phyloP scores from a whole-genome alignment of 2,113 vertebrate genomes.

The Poeciliopsis retropinna region DNA sequence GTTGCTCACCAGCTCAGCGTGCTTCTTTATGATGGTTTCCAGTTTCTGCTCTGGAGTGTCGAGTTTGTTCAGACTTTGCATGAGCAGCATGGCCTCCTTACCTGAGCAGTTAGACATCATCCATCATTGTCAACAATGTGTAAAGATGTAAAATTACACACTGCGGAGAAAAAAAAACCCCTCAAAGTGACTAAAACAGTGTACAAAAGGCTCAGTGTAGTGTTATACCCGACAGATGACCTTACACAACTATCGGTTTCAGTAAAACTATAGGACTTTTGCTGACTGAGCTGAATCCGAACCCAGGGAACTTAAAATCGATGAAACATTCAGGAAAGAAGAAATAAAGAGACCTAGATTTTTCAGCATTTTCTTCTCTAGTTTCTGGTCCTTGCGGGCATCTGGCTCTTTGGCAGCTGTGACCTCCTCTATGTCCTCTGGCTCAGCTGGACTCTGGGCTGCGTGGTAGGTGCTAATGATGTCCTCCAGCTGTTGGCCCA shows the following conservation, averaged over 20 bases:
- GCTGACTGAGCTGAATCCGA: conserved; percentile 59
- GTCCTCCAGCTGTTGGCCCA: conserved; percentile 91
- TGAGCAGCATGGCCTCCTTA: conserved; percentile 92
- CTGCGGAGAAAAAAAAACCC: background rate
- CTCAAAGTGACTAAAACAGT: too few relatives aligned
- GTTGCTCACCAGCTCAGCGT: conserved; percentile 92
- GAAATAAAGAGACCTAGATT: conserved; percentile 66
- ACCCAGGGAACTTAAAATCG: conserved; percentile 38
- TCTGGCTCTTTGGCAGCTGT: conserved; percentile 75
- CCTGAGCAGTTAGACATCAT: conserved; percentile 78
- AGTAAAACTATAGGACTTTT: conserved; percentile 35
- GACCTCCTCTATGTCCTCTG: conserved; percentile 79
- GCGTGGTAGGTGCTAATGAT: conserved; percentile 92
- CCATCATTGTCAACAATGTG: background rate
- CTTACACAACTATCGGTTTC: conserved; percentile 46
- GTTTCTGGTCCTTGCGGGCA: conserved; percentile 87
- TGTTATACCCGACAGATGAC: conserved; percentile 38
- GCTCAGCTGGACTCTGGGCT: conserved; percentile 54
- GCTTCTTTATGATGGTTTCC: conserved; percentile 94
- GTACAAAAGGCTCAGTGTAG: background rate
- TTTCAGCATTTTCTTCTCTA: conserved; percentile 96
- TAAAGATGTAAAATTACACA: background rate
- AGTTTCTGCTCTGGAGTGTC: conserved; percentile 90
- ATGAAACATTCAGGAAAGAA: conserved; percentile 13
- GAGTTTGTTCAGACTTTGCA: conserved; percentile 93